phyloP scores from a whole-genome alignment of 2,113 vertebrate species.

The Eptatretus burgeri region DNA sequence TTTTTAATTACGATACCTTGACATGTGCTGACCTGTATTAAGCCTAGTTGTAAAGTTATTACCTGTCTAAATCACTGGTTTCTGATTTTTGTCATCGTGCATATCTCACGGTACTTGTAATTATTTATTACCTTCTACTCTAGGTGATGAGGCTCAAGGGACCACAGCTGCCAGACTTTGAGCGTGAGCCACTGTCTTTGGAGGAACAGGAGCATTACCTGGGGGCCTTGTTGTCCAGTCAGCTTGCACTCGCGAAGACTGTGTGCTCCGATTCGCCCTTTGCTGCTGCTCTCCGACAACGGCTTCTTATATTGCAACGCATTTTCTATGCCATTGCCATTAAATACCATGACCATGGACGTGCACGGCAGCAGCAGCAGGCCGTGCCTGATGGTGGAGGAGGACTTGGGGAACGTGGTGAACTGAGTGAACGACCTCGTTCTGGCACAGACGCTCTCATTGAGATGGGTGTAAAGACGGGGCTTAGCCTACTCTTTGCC shows the following conservation, averaged over 20 bases:
- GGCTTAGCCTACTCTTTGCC: slow-evolving; percentile 60
- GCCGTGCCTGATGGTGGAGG: slow-evolving; percentile 47
- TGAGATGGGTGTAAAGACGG: slow-evolving; percentile 83
- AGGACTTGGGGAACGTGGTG: slow-evolving; percentile 47
- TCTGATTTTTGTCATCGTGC: too few species aligned
- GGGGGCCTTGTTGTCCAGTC: slow-evolving; percentile 77
- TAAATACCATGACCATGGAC: slow-evolving; percentile 88
- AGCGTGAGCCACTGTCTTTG: slow-evolving; percentile 69
- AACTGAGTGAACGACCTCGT: slow-evolving; percentile 55
- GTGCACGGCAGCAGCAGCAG: slow-evolving; percentile 76
- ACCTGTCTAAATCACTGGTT: too few species aligned
- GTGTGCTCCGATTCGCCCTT: slow-evolving; percentile 92
- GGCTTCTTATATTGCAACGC: slow-evolving; percentile 65
- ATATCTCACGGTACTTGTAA: too few species aligned
- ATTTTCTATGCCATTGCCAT: slow-evolving; percentile 90
- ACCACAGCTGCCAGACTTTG: slow-evolving; percentile 86
- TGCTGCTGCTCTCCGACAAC: slow-evolving; percentile 56
- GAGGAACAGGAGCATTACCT: slow-evolving; percentile 97
- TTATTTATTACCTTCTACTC: background rate
- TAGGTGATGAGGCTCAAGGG: slow-evolving; percentile 68
- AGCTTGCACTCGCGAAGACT: slow-evolving; percentile 83
- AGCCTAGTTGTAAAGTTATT: too few species aligned
- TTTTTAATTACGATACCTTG: background rate
- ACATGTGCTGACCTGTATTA: too few species aligned
- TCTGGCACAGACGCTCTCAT: slow-evolving; percentile 80